Evolutionary conservation across 1,140 invertebrate species (phyloP).

Genomic region (Venustaconcha ellipsiformis): DNA sequence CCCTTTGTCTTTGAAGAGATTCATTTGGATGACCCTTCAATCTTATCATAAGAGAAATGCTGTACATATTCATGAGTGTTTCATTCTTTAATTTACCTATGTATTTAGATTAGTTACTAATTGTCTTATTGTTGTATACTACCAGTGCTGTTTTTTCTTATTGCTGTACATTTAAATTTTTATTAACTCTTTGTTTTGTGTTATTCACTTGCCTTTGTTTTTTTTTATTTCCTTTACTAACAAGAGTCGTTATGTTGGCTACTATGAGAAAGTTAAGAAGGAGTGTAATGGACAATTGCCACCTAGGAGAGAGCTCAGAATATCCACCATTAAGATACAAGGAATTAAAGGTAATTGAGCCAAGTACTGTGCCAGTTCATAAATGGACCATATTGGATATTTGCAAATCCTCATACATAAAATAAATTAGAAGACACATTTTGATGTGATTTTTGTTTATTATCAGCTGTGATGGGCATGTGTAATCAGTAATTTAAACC

Average conservation of each 20-base stretch:
- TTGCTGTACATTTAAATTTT: neutral
- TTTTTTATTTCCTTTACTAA: slow-evolving; percentile 27
- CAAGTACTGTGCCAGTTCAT: too few species aligned
- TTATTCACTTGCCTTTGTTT: neutral
- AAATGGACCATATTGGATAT: too few species aligned
- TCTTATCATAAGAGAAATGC: neutral
- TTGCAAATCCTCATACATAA: too few species aligned
- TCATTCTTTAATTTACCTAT: neutral
- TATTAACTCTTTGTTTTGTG: neutral
- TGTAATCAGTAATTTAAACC: too few species aligned
- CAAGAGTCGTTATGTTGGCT: slow-evolving; percentile 73
- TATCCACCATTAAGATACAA: slow-evolving; percentile 66
- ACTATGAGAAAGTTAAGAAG: slow-evolving; percentile 72
- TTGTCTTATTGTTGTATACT: neutral
- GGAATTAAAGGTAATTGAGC: slow-evolving; percentile 60
- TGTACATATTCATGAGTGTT: neutral
- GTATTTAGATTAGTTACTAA: neutral
- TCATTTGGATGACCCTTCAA: too few species aligned
- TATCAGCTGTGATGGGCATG: too few species aligned
- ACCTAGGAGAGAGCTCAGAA: slow-evolving; percentile 61
- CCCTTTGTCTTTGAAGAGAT: too few species aligned
- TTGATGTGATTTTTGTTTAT: too few species aligned
- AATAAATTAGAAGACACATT: too few species aligned
- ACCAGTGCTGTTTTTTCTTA: neutral
- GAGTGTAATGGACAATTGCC: slow-evolving; percentile 67